These are phyloP conservation scores for Phaenicophaeus curvirostris DNA, from an alignment of 2,797 vertebrate genomes.

Conservation along the genomic window DNA sequence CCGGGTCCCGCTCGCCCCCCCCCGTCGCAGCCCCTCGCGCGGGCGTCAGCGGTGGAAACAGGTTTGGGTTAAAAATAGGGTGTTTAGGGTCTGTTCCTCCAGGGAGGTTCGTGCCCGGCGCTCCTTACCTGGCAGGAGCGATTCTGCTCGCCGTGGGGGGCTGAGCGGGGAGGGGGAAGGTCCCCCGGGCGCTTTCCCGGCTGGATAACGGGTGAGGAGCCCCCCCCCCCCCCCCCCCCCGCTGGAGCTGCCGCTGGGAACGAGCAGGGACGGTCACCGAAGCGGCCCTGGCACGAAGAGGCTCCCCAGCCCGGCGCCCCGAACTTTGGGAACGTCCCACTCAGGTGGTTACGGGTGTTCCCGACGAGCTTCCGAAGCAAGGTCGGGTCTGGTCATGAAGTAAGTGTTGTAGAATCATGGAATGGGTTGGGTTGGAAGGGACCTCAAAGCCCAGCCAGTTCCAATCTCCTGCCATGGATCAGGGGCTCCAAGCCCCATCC, in stretches of 20 bases:
- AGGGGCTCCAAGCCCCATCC: no score
- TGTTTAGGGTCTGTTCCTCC: rapidly evolving
- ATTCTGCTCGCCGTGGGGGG: background rate
- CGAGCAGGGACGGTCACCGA: background rate
- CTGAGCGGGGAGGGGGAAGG: background rate
- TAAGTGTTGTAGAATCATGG: no score
- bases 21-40: background rate
- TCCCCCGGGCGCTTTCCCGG: background rate
- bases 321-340: background rate
- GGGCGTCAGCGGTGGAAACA: background rate
- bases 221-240: no score
- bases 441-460: no score
- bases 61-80: background rate
- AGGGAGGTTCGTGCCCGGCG: rapidly evolving
- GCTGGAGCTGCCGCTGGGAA: rapidly evolving
- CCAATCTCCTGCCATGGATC: no score
- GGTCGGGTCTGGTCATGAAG: no score
- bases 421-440: no score
- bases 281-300: background rate
- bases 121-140: background rate
- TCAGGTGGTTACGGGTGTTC: rapidly evolving
- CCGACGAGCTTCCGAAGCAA: background rate
- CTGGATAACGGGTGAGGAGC: background rate
- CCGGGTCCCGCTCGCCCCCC: background rate
- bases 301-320: rapidly evolving